A percentile compares a stretch with the other conserved stretches of the same genome.
Conservation (phyloP, 2,113 vertebrate genomes). For the Myotis lucifugus region DNA sequence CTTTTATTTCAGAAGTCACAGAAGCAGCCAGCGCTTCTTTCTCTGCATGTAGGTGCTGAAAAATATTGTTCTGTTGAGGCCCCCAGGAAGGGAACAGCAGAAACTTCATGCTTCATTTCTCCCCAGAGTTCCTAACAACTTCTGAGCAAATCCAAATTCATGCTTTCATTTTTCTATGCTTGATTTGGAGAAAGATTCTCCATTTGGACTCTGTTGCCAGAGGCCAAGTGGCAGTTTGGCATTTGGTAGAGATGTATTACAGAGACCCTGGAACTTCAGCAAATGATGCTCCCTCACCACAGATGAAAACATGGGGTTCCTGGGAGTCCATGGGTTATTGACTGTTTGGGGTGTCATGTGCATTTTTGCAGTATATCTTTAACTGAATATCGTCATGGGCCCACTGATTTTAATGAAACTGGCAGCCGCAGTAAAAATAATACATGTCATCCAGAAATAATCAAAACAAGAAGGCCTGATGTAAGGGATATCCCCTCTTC, state of each 20-base stretch:
- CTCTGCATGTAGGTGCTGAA: background rate
- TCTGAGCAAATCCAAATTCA: constrained; percentile 57
- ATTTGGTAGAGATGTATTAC: constrained; percentile 45
- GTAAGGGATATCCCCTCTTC: background rate
- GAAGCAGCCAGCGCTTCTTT: constrained; percentile 12
- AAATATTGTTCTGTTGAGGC: constrained; percentile 16
- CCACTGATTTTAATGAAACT: constrained; percentile 22
- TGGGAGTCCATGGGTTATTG: background rate
- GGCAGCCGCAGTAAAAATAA: constrained; percentile 14
- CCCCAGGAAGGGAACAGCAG: constrained; percentile 11
- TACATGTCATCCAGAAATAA: constrained; percentile 37
- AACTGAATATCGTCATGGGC: background rate
- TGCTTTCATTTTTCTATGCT: constrained; percentile 71
- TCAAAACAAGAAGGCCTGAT: constrained; percentile 27
- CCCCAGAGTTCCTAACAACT: constrained; percentile 32
- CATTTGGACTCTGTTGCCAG: constrained; percentile 43
- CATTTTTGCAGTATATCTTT: background rate
- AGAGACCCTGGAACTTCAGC: background rate
- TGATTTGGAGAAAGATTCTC: constrained; percentile 64
- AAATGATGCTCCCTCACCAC: background rate
- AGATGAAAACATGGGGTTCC: background rate
- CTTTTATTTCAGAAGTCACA: constrained; percentile 51
- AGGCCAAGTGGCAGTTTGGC: background rate
- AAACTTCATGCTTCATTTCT: background rate
- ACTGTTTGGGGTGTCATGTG: background rate